Evolutionary conservation across 2,888 invertebrate species (phyloP).

Genomic region (Eupithecia centaureata): DNA sequence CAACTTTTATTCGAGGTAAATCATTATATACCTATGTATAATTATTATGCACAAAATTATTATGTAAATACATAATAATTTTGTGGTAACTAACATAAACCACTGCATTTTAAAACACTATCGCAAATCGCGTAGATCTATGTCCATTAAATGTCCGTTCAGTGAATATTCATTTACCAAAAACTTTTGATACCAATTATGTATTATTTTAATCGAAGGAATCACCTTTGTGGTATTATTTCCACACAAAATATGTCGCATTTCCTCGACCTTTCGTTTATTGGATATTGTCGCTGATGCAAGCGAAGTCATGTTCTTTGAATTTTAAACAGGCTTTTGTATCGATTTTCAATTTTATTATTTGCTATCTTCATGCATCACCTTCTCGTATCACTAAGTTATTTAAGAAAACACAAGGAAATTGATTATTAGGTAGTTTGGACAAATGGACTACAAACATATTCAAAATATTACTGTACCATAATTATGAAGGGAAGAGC

Average conservation of each 20-base stretch:
- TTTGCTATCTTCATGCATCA: background rate
- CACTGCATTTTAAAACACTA: background rate
- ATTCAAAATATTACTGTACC: too few relatives aligned
- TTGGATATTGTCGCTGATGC: conserved; percentile 28
- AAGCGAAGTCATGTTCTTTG: conserved; percentile 34
- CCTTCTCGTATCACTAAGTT: background rate
- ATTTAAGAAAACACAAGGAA: background rate
- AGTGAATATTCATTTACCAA: background rate
- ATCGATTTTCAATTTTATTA: conserved; percentile 3
- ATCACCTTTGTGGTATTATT: background rate
- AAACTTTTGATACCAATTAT: background rate
- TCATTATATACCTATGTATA: too few relatives aligned
- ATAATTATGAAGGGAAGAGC: too few relatives aligned
- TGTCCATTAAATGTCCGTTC: background rate
- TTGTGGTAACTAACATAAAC: background rate
- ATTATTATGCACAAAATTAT: too few relatives aligned
- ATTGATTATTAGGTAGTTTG: too few relatives aligned
- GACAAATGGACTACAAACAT: too few relatives aligned
- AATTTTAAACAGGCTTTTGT: conserved; percentile 31
- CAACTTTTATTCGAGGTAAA: too few relatives aligned
- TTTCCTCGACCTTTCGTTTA: conserved; percentile 22
- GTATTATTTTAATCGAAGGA: background rate
- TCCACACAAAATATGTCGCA: conserved; percentile 17
- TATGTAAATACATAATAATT: too few relatives aligned
- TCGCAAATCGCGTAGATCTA: background rate